Evolutionary conservation across 2,113 vertebrate species (phyloP), one percentile per base, ranked within the genome.

Genomic region (Todiramphus chloris): DNA sequence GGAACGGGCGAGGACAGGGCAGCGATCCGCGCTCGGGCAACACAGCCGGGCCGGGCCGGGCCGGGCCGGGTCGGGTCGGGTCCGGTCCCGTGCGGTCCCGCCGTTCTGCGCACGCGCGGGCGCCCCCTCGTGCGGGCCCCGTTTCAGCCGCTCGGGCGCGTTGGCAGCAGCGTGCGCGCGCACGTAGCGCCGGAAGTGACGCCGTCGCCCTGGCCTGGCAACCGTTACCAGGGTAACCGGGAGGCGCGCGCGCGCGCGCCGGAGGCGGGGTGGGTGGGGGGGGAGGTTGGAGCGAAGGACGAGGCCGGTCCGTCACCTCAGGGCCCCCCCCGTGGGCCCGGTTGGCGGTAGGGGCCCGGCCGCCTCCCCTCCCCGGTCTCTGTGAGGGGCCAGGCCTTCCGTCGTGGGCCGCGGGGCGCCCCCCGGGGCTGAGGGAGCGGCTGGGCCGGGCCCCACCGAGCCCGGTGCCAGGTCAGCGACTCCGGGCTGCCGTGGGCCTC

Each of bases 151-250:
- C 46, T 41, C 41, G 51, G 51, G 27, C 27, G 51, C 51, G 51
- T 16, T 16, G 51, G 27, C 48, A 21, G 48, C 48, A 50, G 48
- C 10, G 18, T 37, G 37, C 46, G 48, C 48, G 48, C 48, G 51
- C 24, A 37, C 44, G 46, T 8, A 12, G 44, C 41, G 9, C 18
- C 90, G 96, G 98, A 97, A 97, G 83, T 97, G 97, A 96, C 96
- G 94, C 2, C 2, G 11, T 11, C 3, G 1, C 23, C 13, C 41
- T 14, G 16, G 27, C 89, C 68, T 81, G 80, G 97, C 97, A 98
- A 97, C 97, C 70, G 97, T 97, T 93, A 60, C 96, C 74, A 85
- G 39, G 94, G 66, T 55, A 72, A 75, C 93, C 33, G 33, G 20
- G 43, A 43, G 43, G 43, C 43, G 43, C 43, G 35, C 77, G 69